These are phyloP conservation scores for Epirrhoe tristata DNA, from an alignment of 2,888 invertebrate genomes.

Conservation along the genomic window DNA sequence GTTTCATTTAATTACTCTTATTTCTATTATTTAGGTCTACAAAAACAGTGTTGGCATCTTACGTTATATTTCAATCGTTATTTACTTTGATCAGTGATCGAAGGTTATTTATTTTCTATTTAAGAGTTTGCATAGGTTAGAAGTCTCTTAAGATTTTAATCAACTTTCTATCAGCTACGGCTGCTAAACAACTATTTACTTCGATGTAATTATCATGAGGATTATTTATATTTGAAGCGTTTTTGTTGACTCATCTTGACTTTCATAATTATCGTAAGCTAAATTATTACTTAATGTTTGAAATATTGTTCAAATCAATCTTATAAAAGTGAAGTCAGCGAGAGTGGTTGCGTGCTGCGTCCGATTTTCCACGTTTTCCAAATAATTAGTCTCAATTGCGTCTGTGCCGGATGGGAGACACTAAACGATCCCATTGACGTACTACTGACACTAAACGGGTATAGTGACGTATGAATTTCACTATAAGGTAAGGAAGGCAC, in stretches of 20 bases:
- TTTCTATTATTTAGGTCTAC: too few relatives aligned
- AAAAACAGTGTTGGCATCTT: too few relatives aligned
- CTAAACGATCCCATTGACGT: conserved; percentile 32
- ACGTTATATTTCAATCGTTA: too few relatives aligned
- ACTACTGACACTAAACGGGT: background rate
- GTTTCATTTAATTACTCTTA: too few relatives aligned
- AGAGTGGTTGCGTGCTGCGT: conserved; percentile 53
- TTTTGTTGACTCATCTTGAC: conserved; percentile 5
- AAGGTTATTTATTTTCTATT: too few relatives aligned
- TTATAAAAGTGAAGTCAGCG: conserved; percentile 49
- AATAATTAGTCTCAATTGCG: conserved; percentile 59
- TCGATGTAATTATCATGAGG: background rate
- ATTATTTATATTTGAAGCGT: background rate
- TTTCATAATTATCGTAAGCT: conserved; percentile 10
- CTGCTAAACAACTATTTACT: background rate
- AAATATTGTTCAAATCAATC: conserved; percentile 37
- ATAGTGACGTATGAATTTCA: too few relatives aligned
- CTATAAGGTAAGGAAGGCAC: too few relatives aligned
- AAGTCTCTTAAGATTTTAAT: background rate
- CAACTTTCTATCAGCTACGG: background rate
- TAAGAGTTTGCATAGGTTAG: too few relatives aligned
- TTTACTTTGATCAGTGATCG: too few relatives aligned
- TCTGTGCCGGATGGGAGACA: conserved; percentile 48
- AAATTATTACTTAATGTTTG: conserved; percentile 20
- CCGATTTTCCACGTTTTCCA: conserved; percentile 64